Conservation (phyloP, 1,140 invertebrate species). For the Ceratitis capitata region DNA sequence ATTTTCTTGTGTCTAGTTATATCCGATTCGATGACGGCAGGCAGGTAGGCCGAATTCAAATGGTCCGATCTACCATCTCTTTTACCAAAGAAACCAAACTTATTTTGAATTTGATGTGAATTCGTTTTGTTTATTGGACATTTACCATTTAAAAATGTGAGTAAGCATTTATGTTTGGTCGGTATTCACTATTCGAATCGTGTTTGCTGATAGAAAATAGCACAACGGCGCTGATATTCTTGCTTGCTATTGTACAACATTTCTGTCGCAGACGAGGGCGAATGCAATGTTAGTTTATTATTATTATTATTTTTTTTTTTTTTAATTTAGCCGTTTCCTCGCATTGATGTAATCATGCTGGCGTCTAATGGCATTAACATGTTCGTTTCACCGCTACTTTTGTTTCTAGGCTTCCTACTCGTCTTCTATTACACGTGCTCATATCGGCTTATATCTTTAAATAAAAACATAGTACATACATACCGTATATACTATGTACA, state of each 20-base stretch:
- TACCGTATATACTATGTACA: not conserved
- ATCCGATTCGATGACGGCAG: too few species aligned
- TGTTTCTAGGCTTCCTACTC: not conserved
- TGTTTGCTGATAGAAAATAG: not conserved
- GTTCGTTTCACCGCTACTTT: not conserved
- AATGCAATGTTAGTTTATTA: not conserved
- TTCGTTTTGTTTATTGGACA: too few species aligned
- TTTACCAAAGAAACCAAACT: too few species aligned
- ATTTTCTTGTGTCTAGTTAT: too few species aligned
- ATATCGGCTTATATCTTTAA: too few species aligned
- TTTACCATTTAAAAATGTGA: not conserved
- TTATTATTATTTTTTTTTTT: too few species aligned
- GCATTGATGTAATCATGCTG: not conserved
- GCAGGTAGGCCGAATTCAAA: too few species aligned
- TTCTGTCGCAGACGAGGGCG: not conserved
- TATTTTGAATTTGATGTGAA: too few species aligned
- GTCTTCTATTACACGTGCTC: too few species aligned
- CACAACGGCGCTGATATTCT: not conserved
- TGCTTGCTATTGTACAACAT: not conserved
- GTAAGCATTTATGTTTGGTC: not conserved
- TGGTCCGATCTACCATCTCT: too few species aligned
- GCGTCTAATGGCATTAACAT: conserved; percentile 24
- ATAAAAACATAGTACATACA: not conserved
- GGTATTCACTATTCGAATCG: not conserved
- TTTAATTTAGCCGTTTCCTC: not conserved